phyloP scores from a whole-genome alignment of 2,888 invertebrate genomes.

The Calliphora vomitoria region DNA sequence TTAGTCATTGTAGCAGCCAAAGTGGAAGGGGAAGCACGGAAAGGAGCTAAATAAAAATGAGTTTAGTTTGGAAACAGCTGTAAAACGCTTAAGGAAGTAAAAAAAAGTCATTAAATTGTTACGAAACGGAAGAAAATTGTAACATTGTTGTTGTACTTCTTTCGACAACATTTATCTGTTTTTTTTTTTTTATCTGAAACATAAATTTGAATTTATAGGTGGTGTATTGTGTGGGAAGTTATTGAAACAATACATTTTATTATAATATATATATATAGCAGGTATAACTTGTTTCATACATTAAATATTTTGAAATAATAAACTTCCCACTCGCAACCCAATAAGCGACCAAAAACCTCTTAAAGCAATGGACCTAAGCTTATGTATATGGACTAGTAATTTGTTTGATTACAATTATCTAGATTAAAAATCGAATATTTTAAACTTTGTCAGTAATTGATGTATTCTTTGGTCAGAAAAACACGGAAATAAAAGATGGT shows the following conservation, averaged over 20 bases:
- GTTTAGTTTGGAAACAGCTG: slow-evolving; percentile 51
- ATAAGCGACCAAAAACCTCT: no score
- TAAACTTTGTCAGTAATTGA: no score
- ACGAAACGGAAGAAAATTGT: slow-evolving; percentile 34
- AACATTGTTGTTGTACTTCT: background rate
- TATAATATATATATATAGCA: no score
- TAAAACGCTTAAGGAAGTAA: slow-evolving; percentile 60
- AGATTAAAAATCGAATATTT: no score
- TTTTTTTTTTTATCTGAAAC: background rate
- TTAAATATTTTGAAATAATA: no score
- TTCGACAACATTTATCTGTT: background rate
- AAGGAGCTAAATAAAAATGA: slow-evolving; percentile 14
- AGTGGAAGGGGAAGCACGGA: background rate
- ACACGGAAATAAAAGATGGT: no score
- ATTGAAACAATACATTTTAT: background rate
- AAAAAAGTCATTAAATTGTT: slow-evolving; percentile 60
- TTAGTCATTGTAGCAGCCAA: background rate
- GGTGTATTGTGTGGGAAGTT: background rate
- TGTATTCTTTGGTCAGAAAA: no score
- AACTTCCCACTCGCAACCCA: no score
- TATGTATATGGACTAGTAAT: no score
- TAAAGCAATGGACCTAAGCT: no score
- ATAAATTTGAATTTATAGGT: background rate
- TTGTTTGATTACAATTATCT: no score
- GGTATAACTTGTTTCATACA: no score